These are phyloP conservation scores for Isoperla grammatica DNA, from an alignment of 2,888 invertebrate species.

Conservation along the genomic window DNA sequence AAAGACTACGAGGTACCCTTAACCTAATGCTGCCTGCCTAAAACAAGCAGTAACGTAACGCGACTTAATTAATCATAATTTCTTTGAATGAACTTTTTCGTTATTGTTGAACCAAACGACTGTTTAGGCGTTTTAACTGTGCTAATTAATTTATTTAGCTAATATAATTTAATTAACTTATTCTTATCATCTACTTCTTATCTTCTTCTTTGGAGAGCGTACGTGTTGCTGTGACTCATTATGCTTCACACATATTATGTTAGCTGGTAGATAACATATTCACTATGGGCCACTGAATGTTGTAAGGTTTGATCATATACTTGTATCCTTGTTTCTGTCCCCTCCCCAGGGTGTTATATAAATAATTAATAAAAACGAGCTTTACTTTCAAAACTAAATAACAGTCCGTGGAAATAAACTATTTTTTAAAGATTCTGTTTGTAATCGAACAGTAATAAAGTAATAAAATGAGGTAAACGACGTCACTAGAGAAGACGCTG, in stretches of 20 bases:
- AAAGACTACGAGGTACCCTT: constrained; percentile 90
- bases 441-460: too few relatives aligned
- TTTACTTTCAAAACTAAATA: too few relatives aligned
- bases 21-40: constrained; percentile 3
- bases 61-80: background rate
- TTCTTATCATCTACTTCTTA: background rate
- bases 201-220: constrained; percentile 8
- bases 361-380: too few relatives aligned
- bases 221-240: background rate
- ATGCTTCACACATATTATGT: background rate
- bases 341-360: too few relatives aligned
- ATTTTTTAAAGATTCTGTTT: too few relatives aligned
- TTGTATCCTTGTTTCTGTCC: background rate
- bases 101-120: background rate
- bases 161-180: constrained; percentile 4
- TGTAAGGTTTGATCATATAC: background rate
- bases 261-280: constrained; percentile 3
- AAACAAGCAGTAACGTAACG: background rate
- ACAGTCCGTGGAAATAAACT: too few relatives aligned
- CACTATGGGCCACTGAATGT: background rate
- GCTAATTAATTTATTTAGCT: background rate
- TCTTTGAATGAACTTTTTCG: constrained; percentile 10
- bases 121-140: background rate
- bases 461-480: too few relatives aligned
- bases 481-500: too few relatives aligned